Conservation (phyloP, 2,797 vertebrate species). For the Semotilus atromaculatus region DNA sequence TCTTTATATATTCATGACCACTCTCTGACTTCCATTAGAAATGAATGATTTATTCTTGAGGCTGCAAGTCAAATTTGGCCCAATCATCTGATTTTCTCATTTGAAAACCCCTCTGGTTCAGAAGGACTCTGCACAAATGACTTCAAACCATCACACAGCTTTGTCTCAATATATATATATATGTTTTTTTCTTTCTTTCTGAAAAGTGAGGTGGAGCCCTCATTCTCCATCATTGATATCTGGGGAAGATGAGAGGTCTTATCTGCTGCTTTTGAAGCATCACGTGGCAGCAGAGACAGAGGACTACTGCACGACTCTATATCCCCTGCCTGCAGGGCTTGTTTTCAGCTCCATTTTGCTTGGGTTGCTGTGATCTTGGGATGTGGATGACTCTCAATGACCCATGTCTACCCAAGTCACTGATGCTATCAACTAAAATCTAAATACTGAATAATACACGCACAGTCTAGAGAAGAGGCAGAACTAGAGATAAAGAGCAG, state of each 20-base stretch:
- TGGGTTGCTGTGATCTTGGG: neutral
- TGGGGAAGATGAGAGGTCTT: conserved; percentile 9
- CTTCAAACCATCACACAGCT: conserved; percentile 34
- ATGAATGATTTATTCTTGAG: conserved; percentile 59
- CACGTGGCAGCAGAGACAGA: neutral
- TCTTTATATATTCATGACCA: conserved; percentile 62
- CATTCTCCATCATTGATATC: conserved; percentile 26
- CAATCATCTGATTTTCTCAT: conserved; percentile 58
- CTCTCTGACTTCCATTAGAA: conserved; percentile 59
- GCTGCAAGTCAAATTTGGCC: conserved; percentile 62
- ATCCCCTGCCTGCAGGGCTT: neutral
- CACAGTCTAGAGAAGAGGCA: neutral
- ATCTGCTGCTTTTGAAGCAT: conserved; percentile 19
- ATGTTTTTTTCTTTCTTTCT: neutral
- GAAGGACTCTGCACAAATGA: conserved; percentile 51
- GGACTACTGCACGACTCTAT: neutral
- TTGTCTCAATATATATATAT: conserved; percentile 21
- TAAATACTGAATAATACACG: conserved; percentile 20
- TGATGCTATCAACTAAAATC: conserved; percentile 26
- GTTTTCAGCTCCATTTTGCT: conserved; percentile 11
- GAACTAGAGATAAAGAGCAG: neutral
- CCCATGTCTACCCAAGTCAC: conserved; percentile 15
- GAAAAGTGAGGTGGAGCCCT: conserved; percentile 17
- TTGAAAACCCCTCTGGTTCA: conserved; percentile 59
- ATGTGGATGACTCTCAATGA: conserved; percentile 7